Evolutionary conservation across 2,113 vertebrate species (phyloP), one percentile per base, ranked within the genome.

Genomic region (Corydoras maculifer): DNA sequence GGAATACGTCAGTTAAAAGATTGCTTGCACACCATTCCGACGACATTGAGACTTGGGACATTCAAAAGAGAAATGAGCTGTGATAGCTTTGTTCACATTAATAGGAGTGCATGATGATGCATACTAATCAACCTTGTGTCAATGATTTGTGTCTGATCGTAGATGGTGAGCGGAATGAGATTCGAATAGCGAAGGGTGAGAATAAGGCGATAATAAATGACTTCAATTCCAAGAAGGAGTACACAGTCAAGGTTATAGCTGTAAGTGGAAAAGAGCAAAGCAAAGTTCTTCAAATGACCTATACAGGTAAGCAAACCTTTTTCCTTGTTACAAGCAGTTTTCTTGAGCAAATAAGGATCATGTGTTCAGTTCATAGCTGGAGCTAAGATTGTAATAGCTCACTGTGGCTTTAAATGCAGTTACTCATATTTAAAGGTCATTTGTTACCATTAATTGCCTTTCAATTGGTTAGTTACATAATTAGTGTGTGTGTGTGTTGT

Each of bases 131-230:
- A 62, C 7, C 13, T 62, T 58, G 31, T 72, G 69, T 60, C 29
- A 58, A 18, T 64, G 58, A 25, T 69, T 73, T 60, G 53, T 69
- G 54, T 78, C 58, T 32, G 13, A 43, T 78, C 3, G 8, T 79
- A 89, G 90, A 81, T 75, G 86, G 85, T 70, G 81, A 85, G 64
- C 83, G 85, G 72, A 84, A 58, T 68, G 87, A 90, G 77, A 73
- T 89, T 80, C 82, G 80, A 9, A 76, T 88, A 11, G 82, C 84
- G 15, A 88, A 86, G 80, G 84, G 85, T 31, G 84, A 87, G 75
- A 87, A 69, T 7, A 87, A 78, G 63, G 85, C 87, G 55, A 69
- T 87, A 75, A 89, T 91, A 82, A 84, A 80, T 43, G 87, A 89
- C 82, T 89, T 85, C 80, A 80, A 75, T 80, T 74, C 87, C 15